Evolutionary conservation across 2,888 invertebrate genomes (phyloP).

Genomic region (Eucera pruinosa): DNA sequence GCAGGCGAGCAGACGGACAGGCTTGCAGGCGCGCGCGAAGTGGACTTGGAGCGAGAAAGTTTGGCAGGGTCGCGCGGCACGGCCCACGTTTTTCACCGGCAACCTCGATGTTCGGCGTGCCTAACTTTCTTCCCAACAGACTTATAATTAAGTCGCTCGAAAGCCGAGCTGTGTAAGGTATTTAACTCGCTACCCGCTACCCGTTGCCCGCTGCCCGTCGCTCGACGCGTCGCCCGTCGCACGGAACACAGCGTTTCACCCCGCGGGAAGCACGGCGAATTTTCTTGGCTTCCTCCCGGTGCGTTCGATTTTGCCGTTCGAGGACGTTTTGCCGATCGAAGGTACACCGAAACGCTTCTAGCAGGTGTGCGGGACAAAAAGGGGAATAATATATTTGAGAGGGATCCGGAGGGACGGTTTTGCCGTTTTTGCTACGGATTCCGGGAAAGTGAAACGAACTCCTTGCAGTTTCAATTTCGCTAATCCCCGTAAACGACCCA

Average conservation of each 20-base stretch:
- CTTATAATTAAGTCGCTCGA: constrained; percentile 13
- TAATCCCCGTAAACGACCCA: constrained; percentile 36
- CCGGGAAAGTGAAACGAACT: constrained; percentile 33
- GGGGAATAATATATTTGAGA: background rate
- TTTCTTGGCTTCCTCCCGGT: background rate
- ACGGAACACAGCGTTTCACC: background rate
- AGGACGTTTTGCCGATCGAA: too few species aligned
- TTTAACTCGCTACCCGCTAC: too few species aligned
- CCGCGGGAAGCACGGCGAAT: background rate
- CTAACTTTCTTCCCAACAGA: background rate
- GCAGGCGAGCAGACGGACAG: too few species aligned
- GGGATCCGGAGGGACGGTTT: background rate
- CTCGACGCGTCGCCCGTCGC: background rate
- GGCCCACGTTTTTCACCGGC: constrained; percentile 5
- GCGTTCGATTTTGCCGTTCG: background rate
- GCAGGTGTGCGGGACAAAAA: background rate
- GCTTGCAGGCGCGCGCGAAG: background rate
- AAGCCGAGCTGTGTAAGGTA: background rate
- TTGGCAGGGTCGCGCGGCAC: background rate
- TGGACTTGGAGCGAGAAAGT: constrained; percentile 2
- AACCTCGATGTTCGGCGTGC: background rate
- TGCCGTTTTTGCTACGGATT: constrained; percentile 18
- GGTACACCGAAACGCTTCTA: background rate
- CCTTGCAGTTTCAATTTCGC: constrained; percentile 28
- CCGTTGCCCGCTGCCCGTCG: background rate